Base-by-base conservation (phyloP, 2,888 invertebrate genomes). In the Pterostichus niger region DNA sequence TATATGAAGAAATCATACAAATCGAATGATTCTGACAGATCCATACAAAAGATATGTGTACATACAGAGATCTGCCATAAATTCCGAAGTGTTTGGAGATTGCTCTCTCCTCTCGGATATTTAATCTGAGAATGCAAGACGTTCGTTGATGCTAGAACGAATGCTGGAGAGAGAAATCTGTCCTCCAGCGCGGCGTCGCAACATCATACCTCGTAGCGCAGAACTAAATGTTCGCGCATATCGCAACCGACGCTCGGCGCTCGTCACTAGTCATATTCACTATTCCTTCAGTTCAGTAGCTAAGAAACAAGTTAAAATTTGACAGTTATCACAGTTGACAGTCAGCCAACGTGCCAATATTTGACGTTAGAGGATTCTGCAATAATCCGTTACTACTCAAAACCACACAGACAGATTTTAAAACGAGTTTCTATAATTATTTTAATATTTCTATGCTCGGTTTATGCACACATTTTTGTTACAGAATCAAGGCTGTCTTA, bases 231-330 rank as follows among this genome's bases (percentile, higher is more conserved):
- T 40, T 40, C 64, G 40, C 40, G 13, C 4, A 35, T n/a, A 33
- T 64, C 33, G 35, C 13, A 15, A 5, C 9, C 40, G 35, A 13
- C 64, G 40, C 15, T 24, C 61, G 13, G n/a, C 64, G n/a, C 11
- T 35, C 9, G 64, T 13, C 35, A 5, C 33, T 61, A 6, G 9
- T 56, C 17, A 7, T 61, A 31, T 31, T 61, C 33, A 33, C 61
- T 61, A 33, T 68, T 68, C 64, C 68, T n/a, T 71, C 44, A 71
- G 15, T 44, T 71, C 68, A 71, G 10, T 71, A 71, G 44, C 68
- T 44, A 40, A 71, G 68, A 71, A 71, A 71, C 68, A 71, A 44
- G 68, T 44, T 71, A 71, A 44, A 68, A 71, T 15, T 71, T 71
- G 68, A 71, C 68, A 71, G 17, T 71, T 44, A 71, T 71, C 68